phyloP scores from a whole-genome alignment of 2,797 vertebrate species.

The Chrysocyon brachyurus region DNA sequence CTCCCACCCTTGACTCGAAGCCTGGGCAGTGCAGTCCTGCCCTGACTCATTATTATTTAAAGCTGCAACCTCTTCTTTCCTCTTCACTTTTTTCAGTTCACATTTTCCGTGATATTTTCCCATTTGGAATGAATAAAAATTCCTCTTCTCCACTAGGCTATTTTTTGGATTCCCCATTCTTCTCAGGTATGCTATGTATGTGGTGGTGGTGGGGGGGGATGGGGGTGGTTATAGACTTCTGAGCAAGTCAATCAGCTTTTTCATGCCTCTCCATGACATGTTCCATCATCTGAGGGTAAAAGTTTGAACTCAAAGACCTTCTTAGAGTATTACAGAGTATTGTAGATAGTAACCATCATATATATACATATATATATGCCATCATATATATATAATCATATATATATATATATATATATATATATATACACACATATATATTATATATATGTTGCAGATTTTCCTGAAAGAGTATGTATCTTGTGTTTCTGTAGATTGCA shows the following conservation, averaged over 20 bases:
- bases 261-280: background rate
- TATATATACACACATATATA: background rate
- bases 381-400: background rate
- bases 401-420: background rate
- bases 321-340: background rate
- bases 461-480: constrained; percentile 19
- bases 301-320: background rate
- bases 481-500: background rate
- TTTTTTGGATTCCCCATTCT: background rate
- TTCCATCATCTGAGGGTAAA: background rate
- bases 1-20: background rate
- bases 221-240: background rate
- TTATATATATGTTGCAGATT: background rate
- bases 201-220: background rate
- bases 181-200: background rate
- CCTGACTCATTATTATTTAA: constrained; percentile 67
- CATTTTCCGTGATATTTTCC: background rate
- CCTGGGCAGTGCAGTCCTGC: background rate
- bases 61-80: background rate
- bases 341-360: background rate
- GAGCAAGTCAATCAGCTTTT: background rate
- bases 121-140: background rate
- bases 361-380: background rate
- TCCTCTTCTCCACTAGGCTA: background rate
- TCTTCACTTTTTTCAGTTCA: background rate